phyloP scores from a whole-genome alignment of 64 coral and sea anemone genomes.

The Porites australiensis region DNA sequence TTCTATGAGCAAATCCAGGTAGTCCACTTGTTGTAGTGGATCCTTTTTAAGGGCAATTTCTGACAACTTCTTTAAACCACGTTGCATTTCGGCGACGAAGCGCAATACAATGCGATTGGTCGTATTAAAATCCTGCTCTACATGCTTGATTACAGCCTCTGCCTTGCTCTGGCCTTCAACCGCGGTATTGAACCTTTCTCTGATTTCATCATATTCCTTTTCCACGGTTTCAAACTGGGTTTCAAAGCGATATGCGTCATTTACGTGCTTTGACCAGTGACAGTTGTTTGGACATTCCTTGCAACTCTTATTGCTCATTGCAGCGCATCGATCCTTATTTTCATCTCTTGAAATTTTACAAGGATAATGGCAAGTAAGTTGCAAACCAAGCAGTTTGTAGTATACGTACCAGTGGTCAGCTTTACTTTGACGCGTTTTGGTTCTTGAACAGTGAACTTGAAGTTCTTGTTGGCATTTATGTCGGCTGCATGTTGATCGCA shows the following conservation, averaged over 20 bases:
- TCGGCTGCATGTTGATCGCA: conserved; percentile 48
- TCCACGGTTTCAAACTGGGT: neutral
- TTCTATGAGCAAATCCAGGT: conserved; percentile 60
- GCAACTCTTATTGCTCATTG: conserved; percentile 39
- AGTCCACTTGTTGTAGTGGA: conserved; percentile 74
- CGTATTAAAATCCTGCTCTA: conserved; percentile 30
- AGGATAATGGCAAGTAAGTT: conserved; percentile 65
- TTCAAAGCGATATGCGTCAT: conserved; percentile 52
- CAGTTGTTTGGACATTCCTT: conserved; percentile 15
- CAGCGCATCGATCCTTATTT: neutral
- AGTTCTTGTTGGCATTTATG: conserved; percentile 61
- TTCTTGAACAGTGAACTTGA: conserved; percentile 39
- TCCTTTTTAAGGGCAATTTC: conserved; percentile 78
- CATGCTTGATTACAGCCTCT: neutral
- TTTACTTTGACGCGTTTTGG: neutral
- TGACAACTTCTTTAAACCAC: conserved; percentile 52
- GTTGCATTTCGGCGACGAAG: conserved; percentile 20
- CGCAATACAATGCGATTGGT: conserved; percentile 22
- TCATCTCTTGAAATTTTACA: conserved; percentile 27
- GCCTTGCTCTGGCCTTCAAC: no score
- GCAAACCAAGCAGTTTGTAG: conserved; percentile 56
- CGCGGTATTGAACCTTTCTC: no score
- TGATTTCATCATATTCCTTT: conserved; percentile 51
- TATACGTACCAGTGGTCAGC: neutral
- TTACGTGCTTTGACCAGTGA: conserved; percentile 42